Evolutionary conservation across 2,113 vertebrate species (phyloP).

Genomic region (Campylorhamphus procurvoides): DNA sequence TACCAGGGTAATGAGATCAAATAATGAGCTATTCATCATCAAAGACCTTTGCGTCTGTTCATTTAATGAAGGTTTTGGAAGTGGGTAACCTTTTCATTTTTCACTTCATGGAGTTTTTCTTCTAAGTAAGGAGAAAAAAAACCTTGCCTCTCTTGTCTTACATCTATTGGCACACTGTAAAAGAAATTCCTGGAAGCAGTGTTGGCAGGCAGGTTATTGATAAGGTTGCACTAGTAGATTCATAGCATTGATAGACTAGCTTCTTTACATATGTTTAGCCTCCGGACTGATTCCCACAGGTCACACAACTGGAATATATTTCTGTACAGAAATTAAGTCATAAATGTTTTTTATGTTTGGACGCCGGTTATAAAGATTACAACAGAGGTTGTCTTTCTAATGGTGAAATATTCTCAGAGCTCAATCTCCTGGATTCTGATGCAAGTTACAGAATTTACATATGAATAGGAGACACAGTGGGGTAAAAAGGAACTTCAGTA

Average conservation of each 20-base stretch:
- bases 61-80: constrained; percentile 21
- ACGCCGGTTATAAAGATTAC: neutral
- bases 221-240: neutral
- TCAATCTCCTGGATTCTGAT: neutral
- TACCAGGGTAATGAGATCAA: constrained; percentile 16
- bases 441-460: neutral
- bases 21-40: constrained; percentile 35
- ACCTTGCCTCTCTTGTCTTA: neutral
- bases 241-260: neutral
- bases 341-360: neutral
- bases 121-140: neutral
- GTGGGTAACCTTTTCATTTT: constrained; percentile 36
- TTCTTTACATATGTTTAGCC: neutral
- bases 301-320: neutral
- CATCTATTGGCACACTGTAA: neutral
- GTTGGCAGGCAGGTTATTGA: neutral
- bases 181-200: neutral
- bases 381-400: neutral
- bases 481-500: neutral
- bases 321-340: neutral
- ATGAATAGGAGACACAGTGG: neutral
- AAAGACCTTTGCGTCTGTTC: constrained; percentile 15
- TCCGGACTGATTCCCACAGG: neutral
- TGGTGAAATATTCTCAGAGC: neutral
- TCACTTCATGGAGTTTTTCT: neutral